phyloP scores from a whole-genome alignment of 1,140 invertebrate species.

The Nixonia krombeini region DNA sequence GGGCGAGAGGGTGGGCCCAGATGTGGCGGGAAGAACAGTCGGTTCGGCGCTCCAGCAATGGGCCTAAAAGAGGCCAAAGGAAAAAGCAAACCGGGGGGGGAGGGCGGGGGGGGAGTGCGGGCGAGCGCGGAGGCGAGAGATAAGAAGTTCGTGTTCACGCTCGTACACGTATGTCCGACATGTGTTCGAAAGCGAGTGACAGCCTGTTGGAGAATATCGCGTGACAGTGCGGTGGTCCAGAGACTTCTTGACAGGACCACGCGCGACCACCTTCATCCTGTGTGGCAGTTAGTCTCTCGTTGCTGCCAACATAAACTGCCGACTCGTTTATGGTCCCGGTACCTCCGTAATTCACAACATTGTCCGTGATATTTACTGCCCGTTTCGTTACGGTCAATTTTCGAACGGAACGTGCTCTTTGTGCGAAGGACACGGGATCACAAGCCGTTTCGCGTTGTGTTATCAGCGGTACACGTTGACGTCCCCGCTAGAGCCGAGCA shows the following conservation, averaged over 20 bases:
- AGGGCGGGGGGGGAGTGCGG: too few species aligned
- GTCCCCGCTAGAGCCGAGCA: too few species aligned
- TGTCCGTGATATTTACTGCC: conserved; percentile 66
- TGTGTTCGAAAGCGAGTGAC: conserved; percentile 20
- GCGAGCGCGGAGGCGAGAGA: too few species aligned
- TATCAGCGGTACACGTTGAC: too few species aligned
- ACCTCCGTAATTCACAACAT: conserved; percentile 67
- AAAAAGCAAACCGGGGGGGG: too few species aligned
- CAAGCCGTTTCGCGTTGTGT: neutral
- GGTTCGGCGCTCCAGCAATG: conserved; percentile 11
- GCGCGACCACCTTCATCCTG: conserved; percentile 47
- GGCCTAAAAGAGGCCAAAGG: neutral
- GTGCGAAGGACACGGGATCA: neutral
- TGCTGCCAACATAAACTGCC: conserved; percentile 64
- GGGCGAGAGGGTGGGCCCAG: neutral
- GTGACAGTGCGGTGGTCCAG: conserved; percentile 47
- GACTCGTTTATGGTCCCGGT: conserved; percentile 62
- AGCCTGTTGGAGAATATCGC: conserved; percentile 46
- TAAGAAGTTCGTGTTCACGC: neutral
- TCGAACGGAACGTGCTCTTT: neutral
- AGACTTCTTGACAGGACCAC: conserved; percentile 21
- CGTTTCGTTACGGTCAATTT: conserved; percentile 53
- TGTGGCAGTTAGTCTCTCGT: conserved; percentile 54
- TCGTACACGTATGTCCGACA: conserved; percentile 2
- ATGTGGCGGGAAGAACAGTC: conserved; percentile 19